phyloP scores from a whole-genome alignment of 2,797 vertebrate genomes.

The Labeo calbasu region DNA sequence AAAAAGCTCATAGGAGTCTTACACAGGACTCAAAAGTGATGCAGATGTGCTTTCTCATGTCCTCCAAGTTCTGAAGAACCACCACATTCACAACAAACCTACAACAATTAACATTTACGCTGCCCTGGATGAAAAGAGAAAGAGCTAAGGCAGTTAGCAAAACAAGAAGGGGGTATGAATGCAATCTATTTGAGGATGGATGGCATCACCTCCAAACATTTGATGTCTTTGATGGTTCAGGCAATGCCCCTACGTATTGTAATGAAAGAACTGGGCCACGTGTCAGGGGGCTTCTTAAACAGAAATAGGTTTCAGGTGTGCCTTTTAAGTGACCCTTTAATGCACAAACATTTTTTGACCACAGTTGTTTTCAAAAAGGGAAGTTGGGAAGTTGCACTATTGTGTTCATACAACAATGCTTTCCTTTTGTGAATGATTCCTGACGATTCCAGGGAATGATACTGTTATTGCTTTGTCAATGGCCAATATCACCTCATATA shows the following conservation, averaged over 20 bases:
- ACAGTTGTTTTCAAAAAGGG: slow-evolving; percentile 33
- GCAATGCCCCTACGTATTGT: background rate
- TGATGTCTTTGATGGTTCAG: slow-evolving; percentile 23
- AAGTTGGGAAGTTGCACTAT: slow-evolving; percentile 23
- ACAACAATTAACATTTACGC: background rate
- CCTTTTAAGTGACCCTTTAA: slow-evolving; percentile 14
- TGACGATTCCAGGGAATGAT: background rate
- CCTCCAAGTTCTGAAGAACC: background rate
- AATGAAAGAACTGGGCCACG: slow-evolving; percentile 26
- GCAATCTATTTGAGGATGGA: background rate
- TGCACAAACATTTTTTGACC: slow-evolving; percentile 21
- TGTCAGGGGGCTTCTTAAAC: slow-evolving; percentile 23
- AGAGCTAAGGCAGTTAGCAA: background rate
- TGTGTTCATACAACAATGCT: slow-evolving; percentile 36
- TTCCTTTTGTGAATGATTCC: slow-evolving; percentile 3
- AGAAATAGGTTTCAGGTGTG: slow-evolving; percentile 37
- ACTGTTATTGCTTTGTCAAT: background rate
- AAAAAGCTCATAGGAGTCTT: slow-evolving; percentile 7
- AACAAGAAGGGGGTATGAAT: background rate
- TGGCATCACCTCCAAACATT: background rate
- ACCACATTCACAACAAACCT: background rate
- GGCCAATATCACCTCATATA: background rate
- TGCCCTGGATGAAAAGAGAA: background rate
- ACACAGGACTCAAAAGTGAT: slow-evolving; percentile 7
- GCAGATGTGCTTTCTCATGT: background rate